Conservation (phyloP, 2,888 invertebrate species). For the Lymantria monacha region DNA sequence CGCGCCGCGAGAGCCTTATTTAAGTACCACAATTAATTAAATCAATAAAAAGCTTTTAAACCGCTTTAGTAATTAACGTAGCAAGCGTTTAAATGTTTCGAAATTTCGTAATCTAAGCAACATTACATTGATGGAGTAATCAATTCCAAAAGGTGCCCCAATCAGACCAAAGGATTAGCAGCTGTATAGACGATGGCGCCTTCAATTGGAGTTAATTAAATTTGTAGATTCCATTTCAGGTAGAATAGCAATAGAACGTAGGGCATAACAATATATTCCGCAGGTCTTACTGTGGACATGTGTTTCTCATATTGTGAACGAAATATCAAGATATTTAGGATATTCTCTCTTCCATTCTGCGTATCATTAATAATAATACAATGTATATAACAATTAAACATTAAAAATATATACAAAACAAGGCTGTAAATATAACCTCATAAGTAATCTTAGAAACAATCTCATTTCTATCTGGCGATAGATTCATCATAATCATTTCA, state of each 20-base stretch:
- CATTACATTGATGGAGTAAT: slow-evolving; percentile 29
- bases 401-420: too few relatives aligned
- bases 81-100: slow-evolving; percentile 6
- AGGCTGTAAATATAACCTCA: too few relatives aligned
- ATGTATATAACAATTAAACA: too few relatives aligned
- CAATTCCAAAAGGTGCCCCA: slow-evolving; percentile 22
- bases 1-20: neutral
- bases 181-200: slow-evolving; percentile 32
- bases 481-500: too few relatives aligned
- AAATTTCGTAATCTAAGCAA: slow-evolving; percentile 17
- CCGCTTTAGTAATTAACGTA: slow-evolving; percentile 8
- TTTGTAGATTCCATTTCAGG: slow-evolving; percentile 2
- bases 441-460: too few relatives aligned
- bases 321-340: too few relatives aligned
- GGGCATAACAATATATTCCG: too few relatives aligned
- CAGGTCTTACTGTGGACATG: too few relatives aligned
- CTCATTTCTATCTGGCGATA: too few relatives aligned
- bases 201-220: slow-evolving; percentile 4
- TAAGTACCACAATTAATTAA: neutral
- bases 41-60: neutral
- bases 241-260: neutral
- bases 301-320: too few relatives aligned
- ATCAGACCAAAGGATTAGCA: slow-evolving; percentile 30
- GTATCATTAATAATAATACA: too few relatives aligned
- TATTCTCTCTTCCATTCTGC: too few relatives aligned